phyloP scores from a whole-genome alignment of 1,140 invertebrate genomes.

The Platorchestia sp. region DNA sequence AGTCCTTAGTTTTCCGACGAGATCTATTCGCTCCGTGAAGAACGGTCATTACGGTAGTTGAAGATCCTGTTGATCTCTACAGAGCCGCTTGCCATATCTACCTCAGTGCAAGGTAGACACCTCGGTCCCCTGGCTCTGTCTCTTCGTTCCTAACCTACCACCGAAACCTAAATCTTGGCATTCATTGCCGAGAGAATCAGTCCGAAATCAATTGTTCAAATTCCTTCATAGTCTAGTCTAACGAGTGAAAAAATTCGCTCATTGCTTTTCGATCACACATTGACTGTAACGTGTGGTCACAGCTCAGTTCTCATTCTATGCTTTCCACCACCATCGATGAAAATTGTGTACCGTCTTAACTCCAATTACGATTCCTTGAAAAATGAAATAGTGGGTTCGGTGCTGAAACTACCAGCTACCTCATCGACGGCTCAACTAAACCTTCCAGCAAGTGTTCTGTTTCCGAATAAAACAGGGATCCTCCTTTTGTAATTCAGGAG shows the following conservation, averaged over 20 bases:
- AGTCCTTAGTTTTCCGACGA: background rate
- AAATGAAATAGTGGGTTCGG: background rate
- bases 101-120: background rate
- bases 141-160: background rate
- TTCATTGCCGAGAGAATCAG: background rate
- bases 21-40: background rate
- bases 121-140: too few relatives aligned
- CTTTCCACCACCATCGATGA: background rate
- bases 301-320: background rate
- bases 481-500: background rate
- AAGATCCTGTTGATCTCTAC: background rate
- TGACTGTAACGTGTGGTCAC: background rate
- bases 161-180: background rate
- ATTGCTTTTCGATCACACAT: background rate
- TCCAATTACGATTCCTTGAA: background rate
- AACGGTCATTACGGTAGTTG: background rate
- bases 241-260: background rate
- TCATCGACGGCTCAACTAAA: background rate
- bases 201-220: too few relatives aligned
- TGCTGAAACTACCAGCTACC: background rate
- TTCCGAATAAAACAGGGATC: background rate
- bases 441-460: background rate
- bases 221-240: background rate
- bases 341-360: background rate
- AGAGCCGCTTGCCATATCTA: background rate